Base-by-base conservation (phyloP, 1,140 invertebrate species). In the Cydia amplana region DNA sequence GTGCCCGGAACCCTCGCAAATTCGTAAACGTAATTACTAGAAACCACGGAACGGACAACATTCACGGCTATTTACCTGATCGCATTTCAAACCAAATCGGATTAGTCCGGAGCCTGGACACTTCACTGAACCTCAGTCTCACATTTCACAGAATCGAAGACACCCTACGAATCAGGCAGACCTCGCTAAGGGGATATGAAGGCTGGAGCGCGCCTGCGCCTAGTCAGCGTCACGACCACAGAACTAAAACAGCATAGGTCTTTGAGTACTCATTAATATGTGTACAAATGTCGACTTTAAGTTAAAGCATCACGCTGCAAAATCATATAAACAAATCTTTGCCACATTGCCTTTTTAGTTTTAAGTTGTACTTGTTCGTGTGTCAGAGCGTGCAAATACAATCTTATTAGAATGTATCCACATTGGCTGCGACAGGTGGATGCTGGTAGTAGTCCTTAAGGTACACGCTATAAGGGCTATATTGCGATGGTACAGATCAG, bases 361-460 rank as follows among this genome's bases (percentile, higher is more conserved):
- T 16, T 10, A 4, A 40, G 14, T 2, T 10, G 2, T n/a, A 4
- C n/a, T n/a, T n/a, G n/a, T 23, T 28, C 16, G 65, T 70, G 65
- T 43, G 65, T 70, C 65, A 70, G 65, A 36, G 5, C 65, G 28
- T 36, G 65, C 65, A 40, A 70, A 70, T 70, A 70, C 65, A 70
- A 70, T 36, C 6, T 43, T 70, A 70, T 70, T 70, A 70, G 65
- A 70, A 70, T 70, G 65, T 70, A 70, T 70, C 65, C 65, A n/a
- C 64, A 36, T 16, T 67, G 9, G 25, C 65, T 36, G 25, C 23
- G 65, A 70, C 65, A 70, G 65, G 65, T 70, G 28, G 65, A 32
- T 70, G 65, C 16, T n/a, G 9, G 65, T 5, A 18, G 7, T 2
- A 23, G 1, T 60, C 65, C 32, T 36, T 70, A 70, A 70, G 1